Evolutionary conservation across 2,797 vertebrate genomes (phyloP), one percentile per base, ranked within the genome.

Genomic region (Epinephelus coioides): DNA sequence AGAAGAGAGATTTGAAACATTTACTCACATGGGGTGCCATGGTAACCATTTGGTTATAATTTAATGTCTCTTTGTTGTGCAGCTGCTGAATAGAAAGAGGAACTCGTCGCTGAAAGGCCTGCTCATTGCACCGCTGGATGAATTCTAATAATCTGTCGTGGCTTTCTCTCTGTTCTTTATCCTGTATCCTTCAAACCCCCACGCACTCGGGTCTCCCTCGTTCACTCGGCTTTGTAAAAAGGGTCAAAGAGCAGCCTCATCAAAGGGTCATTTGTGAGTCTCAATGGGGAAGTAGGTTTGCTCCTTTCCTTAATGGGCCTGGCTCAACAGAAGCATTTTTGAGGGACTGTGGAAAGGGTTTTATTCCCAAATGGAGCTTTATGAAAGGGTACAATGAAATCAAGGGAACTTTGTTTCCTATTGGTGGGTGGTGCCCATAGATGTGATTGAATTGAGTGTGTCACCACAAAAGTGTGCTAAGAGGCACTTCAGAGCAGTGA

Each of bases 21-120:
- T 88, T 91, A 83, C 91, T 88, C 75, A 74, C 40, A 69, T 25
- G 5, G 89, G 91, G 73, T 86, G 77, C 90, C 91, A 95, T 94
- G 92, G 94, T 84, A 94, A 95, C 94, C 84, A 87, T 92, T 91
- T 88, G 72, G 82, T 89, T 90, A 88, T 92, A 86, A 90, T 91
- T 92, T 87, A 82, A 91, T 86, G 90, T 88, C 73, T 87, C 85
- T 95, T 94, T 95, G 89, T 95, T 90, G 88, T 91, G 86, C 79
- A 89, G 92, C 91, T 89, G 87, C 79, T 91, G 91, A 93, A 91
- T 85, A 87, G 89, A 88, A 91, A 91, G 84, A 88, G 77, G 77
- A 90, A 92, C 86, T 88, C 38, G 66, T 60, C 10, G 65, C 85
- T 94, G 89, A 95, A 95, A 94, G 91, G 89, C 85, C 53, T n/a